phyloP scores from a whole-genome alignment of 2,888 invertebrate species.

The Cerceris rybyensis region DNA sequence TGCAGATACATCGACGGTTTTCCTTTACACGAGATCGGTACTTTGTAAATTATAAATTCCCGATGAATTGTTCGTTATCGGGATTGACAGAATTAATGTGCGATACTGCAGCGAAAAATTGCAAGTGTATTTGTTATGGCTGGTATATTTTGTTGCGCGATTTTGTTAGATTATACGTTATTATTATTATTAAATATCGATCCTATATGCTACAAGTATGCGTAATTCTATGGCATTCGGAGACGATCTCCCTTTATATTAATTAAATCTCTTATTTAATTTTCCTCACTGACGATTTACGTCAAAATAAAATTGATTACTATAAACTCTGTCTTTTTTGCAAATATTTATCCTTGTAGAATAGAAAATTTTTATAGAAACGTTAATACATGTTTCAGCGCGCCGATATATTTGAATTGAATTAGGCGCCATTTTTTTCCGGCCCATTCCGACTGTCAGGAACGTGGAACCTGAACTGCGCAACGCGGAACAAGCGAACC shows the following conservation, averaged over 20 bases:
- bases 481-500: no score
- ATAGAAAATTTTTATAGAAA: no score
- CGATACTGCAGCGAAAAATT: conserved; percentile 38
- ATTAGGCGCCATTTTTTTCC: no score
- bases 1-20: not conserved
- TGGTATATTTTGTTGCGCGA: conserved; percentile 30
- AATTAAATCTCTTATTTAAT: conserved; percentile 37
- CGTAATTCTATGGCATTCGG: conserved; percentile 18
- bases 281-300: conserved; percentile 23
- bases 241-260: conserved; percentile 4
- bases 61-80: not conserved
- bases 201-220: conserved; percentile 31
- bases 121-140: not conserved
- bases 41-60: not conserved
- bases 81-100: conserved; percentile 48
- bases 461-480: no score
- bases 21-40: not conserved
- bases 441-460: no score
- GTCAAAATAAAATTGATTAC: conserved; percentile 43
- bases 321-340: conserved; percentile 21
- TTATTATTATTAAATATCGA: conserved; percentile 22
- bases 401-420: no score
- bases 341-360: no score
- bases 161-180: conserved; percentile 18
- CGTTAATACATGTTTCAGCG: no score